phyloP scores from a whole-genome alignment of 2,888 invertebrate genomes.

The Netelia fuscicornis region DNA sequence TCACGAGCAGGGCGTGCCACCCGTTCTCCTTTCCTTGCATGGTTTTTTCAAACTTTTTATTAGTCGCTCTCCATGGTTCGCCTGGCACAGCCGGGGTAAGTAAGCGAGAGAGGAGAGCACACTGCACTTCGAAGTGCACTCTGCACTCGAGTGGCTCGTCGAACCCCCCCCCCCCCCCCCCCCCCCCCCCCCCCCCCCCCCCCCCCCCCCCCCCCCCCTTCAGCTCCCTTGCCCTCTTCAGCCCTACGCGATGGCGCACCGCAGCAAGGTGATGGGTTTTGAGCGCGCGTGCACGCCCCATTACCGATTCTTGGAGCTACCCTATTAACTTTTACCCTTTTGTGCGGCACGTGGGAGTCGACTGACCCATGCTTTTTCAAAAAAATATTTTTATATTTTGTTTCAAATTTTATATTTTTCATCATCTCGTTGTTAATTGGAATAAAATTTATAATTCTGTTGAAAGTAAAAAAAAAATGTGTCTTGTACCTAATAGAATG shows the following conservation, averaged over 20 bases:
- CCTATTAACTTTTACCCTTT: conserved; percentile 57
- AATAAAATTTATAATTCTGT: neutral
- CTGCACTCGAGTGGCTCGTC: conserved; percentile 67
- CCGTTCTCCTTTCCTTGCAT: conserved; percentile 25
- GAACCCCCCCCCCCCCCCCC: conserved; percentile 19
- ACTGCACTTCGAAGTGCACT: conserved; percentile 68
- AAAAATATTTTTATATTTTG: neutral
- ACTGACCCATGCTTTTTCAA: neutral
- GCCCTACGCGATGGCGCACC: conserved; percentile 15
- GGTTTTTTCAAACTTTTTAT: conserved; percentile 32
- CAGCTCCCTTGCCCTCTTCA: conserved; percentile 40
- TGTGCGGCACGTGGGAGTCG: conserved; percentile 35
- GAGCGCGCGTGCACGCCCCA: conserved; percentile 41
- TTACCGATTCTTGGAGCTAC: conserved; percentile 48
- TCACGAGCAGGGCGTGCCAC: conserved; percentile 59
- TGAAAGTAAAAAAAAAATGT: neutral
- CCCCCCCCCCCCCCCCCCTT: conserved; percentile 8
- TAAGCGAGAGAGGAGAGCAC: conserved; percentile 50
- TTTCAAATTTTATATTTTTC: neutral
- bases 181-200: conserved; percentile 9
- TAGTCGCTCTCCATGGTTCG: conserved; percentile 14
- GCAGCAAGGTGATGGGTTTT: conserved; percentile 18
- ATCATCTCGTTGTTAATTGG: neutral
- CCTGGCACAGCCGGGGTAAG: conserved; percentile 34
- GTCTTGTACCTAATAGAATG: neutral